phyloP scores from a whole-genome alignment of 2,797 vertebrate species.

The Notolepis coatsorum region DNA sequence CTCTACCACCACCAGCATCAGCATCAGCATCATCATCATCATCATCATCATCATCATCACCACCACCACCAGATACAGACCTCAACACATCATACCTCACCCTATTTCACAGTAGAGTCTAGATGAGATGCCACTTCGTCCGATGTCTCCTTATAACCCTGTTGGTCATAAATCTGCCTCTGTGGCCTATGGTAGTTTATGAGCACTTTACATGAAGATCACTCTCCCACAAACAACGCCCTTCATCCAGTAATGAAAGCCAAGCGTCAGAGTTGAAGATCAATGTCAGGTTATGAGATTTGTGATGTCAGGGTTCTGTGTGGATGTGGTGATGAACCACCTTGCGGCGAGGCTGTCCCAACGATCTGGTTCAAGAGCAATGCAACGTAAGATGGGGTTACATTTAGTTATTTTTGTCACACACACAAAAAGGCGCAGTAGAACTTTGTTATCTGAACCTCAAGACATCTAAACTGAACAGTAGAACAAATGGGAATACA shows the following conservation, averaged over 20 bases:
- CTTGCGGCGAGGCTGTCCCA: constrained; percentile 23
- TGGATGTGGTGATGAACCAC: constrained; percentile 40
- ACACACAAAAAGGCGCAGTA: constrained; percentile 1
- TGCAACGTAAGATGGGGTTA: constrained; percentile 44
- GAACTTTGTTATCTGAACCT: constrained; percentile 4
- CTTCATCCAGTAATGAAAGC: constrained; percentile 73
- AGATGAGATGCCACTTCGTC: constrained; percentile 62
- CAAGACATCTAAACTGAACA: background rate
- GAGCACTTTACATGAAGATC: constrained; percentile 77
- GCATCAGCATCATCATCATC: constrained; percentile 20
- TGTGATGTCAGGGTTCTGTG: constrained; percentile 31
- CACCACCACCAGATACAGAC: constrained; percentile 36
- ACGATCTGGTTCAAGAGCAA: constrained; percentile 7
- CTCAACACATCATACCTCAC: constrained; percentile 37
- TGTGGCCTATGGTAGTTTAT: constrained; percentile 69
- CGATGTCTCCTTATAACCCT: constrained; percentile 65
- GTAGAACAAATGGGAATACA: constrained; percentile 4
- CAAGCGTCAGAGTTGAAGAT: constrained; percentile 67
- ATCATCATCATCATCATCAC: constrained; percentile 19
- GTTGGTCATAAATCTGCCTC: constrained; percentile 70
- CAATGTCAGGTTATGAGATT: constrained; percentile 59
- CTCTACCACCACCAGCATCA: constrained; percentile 24
- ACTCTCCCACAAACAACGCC: constrained; percentile 74
- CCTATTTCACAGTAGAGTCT: constrained; percentile 36
- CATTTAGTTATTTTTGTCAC: constrained; percentile 1